Percentiles rank a stretch among this genome's conserved stretches.
Conservation (phyloP, 2,797 vertebrate genomes). For the Eremophila alpestris region DNA sequence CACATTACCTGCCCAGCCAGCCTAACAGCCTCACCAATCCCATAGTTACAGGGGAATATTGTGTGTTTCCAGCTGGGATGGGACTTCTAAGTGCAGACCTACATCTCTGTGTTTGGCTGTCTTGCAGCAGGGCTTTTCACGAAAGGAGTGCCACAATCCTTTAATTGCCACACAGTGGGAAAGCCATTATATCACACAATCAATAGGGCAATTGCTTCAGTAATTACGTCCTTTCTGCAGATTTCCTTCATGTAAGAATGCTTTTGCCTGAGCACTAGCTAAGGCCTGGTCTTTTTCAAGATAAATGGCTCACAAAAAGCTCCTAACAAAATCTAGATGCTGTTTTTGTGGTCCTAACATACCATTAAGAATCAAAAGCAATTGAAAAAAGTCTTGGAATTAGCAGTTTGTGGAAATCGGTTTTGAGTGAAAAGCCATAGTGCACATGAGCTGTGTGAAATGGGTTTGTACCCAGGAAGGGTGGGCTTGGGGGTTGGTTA, state of each 20-base stretch:
- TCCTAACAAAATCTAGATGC: neutral
- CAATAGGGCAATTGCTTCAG: neutral
- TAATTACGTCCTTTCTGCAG: neutral
- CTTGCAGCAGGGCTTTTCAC: neutral
- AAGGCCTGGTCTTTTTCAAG: neutral
- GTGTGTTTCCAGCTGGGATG: neutral
- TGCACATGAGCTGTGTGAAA: rapidly evolving
- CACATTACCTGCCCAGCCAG: neutral
- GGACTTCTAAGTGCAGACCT: neutral
- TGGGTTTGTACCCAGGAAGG: neutral
- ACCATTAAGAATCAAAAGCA: neutral
- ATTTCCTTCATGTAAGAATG: neutral
- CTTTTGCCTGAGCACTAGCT: neutral
- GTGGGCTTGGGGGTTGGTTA: too few species aligned
- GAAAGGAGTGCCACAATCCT: neutral
- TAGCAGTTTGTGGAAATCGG: neutral
- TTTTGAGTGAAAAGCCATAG: neutral
- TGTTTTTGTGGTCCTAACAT: neutral
- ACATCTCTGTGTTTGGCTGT: neutral
- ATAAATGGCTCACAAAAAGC: neutral
- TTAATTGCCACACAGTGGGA: conserved; percentile 1
- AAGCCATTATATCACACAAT: neutral
- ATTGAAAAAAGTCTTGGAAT: neutral
- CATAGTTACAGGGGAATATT: neutral
- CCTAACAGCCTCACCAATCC: neutral